Percentiles rank a stretch among this genome's conserved stretches.
phyloP scores from a whole-genome alignment of 2,113 vertebrate species.

The Saguinus imperator region DNA sequence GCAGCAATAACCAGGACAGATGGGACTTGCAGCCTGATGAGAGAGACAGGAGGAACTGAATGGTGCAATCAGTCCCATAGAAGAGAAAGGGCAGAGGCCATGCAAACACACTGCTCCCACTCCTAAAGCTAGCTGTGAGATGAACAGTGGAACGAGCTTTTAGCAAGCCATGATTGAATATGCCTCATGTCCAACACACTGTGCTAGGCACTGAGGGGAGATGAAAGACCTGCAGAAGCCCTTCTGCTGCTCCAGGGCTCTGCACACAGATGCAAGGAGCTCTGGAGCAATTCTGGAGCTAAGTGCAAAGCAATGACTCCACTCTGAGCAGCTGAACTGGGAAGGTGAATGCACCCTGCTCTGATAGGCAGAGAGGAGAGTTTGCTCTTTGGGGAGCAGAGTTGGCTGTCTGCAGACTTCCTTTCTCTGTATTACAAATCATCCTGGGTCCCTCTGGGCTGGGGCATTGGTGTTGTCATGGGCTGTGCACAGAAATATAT shows the following conservation, averaged over 20 bases:
- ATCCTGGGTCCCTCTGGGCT: not conserved
- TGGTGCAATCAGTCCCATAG: fast-evolving
- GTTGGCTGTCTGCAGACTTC: not conserved
- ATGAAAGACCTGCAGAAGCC: fast-evolving
- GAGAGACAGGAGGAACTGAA: not conserved
- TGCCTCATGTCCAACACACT: fast-evolving
- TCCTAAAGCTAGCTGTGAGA: not conserved
- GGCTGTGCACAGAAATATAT: constrained; percentile 54
- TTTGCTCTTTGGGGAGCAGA: not conserved
- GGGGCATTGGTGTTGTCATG: not conserved
- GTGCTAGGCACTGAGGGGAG: fast-evolving
- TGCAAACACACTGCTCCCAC: not conserved
- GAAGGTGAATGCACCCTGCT: fast-evolving
- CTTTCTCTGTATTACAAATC: not conserved
- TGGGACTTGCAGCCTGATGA: not conserved
- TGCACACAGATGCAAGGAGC: not conserved
- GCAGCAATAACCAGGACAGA: not conserved
- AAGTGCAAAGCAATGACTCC: not conserved
- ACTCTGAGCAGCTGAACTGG: not conserved
- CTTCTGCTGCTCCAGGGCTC: fast-evolving
- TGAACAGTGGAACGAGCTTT: fast-evolving
- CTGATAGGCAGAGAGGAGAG: fast-evolving
- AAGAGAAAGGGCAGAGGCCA: not conserved
- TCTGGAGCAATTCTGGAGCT: fast-evolving
- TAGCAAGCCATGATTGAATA: not conserved